Evolutionary conservation across 2,888 invertebrate genomes (phyloP).

Genomic region (Liodrosophila aerea): DNA sequence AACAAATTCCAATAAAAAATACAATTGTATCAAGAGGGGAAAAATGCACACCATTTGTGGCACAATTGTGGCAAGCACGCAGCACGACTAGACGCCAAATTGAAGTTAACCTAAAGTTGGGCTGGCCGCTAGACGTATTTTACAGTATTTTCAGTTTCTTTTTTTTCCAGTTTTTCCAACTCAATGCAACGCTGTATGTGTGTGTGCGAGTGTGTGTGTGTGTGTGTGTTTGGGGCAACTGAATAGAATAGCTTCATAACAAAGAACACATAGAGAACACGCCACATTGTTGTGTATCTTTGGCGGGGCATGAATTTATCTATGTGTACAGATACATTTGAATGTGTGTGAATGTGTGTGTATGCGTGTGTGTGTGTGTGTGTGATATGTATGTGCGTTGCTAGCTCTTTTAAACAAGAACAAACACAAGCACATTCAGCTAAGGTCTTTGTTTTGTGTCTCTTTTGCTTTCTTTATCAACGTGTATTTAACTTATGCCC

Average conservation of each 20-base stretch:
- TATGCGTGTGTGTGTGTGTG: not conserved
- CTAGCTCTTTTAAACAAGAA: conserved; percentile 11
- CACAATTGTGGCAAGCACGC: too few species aligned
- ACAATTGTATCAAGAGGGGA: too few species aligned
- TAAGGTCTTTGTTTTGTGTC: not conserved
- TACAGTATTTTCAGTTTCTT: not conserved
- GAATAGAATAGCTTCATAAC: conserved; percentile 4
- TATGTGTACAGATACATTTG: not conserved
- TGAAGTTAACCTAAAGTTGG: conserved; percentile 47
- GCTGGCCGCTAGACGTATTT: not conserved
- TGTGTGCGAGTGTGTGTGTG: not conserved
- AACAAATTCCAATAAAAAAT: too few species aligned
- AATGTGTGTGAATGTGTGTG: not conserved
- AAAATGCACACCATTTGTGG: too few species aligned
- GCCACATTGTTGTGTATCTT: conserved; percentile 17
- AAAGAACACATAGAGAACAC: conserved; percentile 19
- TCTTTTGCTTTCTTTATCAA: conserved; percentile 14
- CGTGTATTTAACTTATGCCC: conserved; percentile 11
- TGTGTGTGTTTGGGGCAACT: not conserved
- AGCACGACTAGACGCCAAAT: conserved; percentile 36
- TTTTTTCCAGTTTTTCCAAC: too few species aligned
- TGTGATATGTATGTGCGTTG: not conserved
- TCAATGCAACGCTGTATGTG: too few species aligned
- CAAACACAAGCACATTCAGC: conserved; percentile 3
- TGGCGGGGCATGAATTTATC: conserved; percentile 6